Evolutionary conservation across 1,140 invertebrate genomes (phyloP).

Genomic region (Schlechtendalia chinensis): DNA sequence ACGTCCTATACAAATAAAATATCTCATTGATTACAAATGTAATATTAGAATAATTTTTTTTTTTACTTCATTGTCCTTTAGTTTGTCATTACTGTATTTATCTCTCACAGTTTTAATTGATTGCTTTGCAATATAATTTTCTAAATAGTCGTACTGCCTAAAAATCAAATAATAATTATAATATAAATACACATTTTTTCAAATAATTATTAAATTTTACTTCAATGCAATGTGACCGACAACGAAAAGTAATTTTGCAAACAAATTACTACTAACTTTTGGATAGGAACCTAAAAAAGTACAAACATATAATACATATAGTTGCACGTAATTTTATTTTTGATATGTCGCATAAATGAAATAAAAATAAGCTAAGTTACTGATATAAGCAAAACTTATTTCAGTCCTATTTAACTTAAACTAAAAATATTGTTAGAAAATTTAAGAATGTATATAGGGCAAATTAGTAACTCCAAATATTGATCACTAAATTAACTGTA

Average conservation of each 20-base stretch:
- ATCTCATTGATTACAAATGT: not conserved
- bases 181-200: not conserved
- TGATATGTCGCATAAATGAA: not conserved
- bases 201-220: conserved; percentile 21
- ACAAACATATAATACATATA: not conserved
- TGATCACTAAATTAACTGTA: no score
- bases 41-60: not conserved
- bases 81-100: conserved; percentile 54
- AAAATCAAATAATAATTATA: conserved; percentile 55
- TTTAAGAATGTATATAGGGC: no score
- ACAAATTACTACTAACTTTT: not conserved
- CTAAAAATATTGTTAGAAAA: no score
- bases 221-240: conserved; percentile 51
- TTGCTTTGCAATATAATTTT: conserved; percentile 73
- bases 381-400: no score
- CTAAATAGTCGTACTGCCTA: conserved; percentile 74
- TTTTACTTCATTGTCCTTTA: conserved; percentile 54
- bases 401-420: no score
- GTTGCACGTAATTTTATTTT: not conserved
- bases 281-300: conserved; percentile 5
- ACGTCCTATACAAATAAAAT: conserved; percentile 42
- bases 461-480: no score
- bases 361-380: no score
- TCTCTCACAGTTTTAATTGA: conserved; percentile 62
- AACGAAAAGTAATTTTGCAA: conserved; percentile 49